phyloP scores from a whole-genome alignment of 1,140 invertebrate species.

The Cydia splendana region DNA sequence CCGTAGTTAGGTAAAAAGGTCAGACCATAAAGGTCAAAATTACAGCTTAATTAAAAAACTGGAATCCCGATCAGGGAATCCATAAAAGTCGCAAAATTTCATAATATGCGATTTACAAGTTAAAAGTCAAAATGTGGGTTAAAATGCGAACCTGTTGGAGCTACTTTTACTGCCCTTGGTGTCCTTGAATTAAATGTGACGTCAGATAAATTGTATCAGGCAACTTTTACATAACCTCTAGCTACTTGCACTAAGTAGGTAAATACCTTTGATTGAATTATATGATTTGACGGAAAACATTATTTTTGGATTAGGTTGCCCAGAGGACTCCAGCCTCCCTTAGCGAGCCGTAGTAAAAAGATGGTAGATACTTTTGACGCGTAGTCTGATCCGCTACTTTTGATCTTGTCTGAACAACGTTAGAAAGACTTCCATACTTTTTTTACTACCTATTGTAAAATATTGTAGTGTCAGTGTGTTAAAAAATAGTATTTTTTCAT shows the following conservation, averaged over 20 bases:
- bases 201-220: slow-evolving; percentile 4
- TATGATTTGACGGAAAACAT: too few relatives aligned
- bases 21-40: background rate
- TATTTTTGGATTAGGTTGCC: too few relatives aligned
- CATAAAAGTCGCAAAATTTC: slow-evolving; percentile 16
- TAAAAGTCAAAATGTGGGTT: slow-evolving; percentile 39
- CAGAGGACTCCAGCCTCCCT: too few relatives aligned
- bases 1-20: background rate
- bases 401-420: too few relatives aligned
- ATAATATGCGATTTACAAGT: slow-evolving; percentile 24
- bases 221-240: slow-evolving; percentile 23
- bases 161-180: slow-evolving; percentile 48
- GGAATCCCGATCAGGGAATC: background rate
- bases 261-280: too few relatives aligned
- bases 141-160: slow-evolving; percentile 36
- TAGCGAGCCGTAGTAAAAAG: too few relatives aligned
- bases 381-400: too few relatives aligned
- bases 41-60: slow-evolving; percentile 1
- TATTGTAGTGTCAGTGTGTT: background rate
- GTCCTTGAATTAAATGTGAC: slow-evolving; percentile 11
- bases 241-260: background rate
- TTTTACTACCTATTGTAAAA: too few relatives aligned
- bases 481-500: too few relatives aligned
- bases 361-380: too few relatives aligned
- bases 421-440: too few relatives aligned